phyloP scores from a whole-genome alignment of 2,797 vertebrate genomes.

The Argya squamiceps region DNA sequence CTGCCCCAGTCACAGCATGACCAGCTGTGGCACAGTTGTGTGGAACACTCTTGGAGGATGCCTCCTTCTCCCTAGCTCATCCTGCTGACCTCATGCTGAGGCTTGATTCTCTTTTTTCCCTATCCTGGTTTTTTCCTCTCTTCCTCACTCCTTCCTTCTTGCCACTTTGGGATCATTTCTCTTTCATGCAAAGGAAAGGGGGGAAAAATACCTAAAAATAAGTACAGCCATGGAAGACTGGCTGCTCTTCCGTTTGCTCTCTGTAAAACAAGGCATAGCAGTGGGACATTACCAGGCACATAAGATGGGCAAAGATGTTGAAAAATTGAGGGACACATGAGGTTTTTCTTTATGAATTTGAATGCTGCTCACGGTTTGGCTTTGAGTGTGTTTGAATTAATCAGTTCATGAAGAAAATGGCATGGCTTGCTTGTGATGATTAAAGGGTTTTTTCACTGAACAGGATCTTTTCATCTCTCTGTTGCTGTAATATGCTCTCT shows the following conservation, averaged over 20 bases:
- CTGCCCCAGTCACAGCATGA: background rate
- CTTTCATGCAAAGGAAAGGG: background rate
- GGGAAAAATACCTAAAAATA: background rate
- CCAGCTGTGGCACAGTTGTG: background rate
- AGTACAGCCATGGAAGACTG: background rate
- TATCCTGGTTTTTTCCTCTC: background rate
- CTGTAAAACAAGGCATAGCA: accelerated
- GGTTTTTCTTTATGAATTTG: background rate
- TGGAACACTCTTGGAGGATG: background rate
- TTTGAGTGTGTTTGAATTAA: background rate
- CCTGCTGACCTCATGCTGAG: background rate
- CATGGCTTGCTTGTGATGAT: background rate
- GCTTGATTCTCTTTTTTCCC: background rate
- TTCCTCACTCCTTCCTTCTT: background rate
- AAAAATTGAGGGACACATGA: background rate
- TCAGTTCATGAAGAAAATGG: background rate
- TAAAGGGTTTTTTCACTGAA: background rate
- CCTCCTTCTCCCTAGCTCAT: background rate
- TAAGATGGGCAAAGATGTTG: background rate
- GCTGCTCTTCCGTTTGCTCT: background rate
- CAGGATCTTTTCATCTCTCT: background rate
- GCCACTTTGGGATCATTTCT: background rate
- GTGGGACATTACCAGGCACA: background rate
- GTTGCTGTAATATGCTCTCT: background rate
- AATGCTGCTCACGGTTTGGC: background rate